Conservation (phyloP, 2,888 invertebrate genomes). For the Cactoblastis cactorum region DNA sequence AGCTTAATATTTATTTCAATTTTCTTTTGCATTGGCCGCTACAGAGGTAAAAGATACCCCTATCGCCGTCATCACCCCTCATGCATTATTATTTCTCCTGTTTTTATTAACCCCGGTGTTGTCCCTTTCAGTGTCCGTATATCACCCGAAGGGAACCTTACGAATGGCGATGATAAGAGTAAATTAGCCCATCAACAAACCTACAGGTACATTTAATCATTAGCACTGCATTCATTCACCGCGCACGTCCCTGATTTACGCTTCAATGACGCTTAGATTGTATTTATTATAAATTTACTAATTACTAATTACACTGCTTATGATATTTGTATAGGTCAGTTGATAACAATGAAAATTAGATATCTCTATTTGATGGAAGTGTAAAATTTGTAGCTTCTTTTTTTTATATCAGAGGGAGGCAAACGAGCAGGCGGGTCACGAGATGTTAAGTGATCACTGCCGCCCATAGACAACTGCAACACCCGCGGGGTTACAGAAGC, state of each 20-base stretch:
- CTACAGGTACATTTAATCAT: conserved; percentile 81
- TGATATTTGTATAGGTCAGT: too few species aligned
- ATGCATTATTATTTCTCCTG: conserved; percentile 30
- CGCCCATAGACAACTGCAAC: too few species aligned
- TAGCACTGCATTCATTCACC: background rate
- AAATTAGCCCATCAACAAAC: conserved; percentile 86
- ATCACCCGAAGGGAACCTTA: conserved; percentile 80
- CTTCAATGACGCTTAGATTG: conserved; percentile 10
- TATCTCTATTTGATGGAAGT: too few species aligned
- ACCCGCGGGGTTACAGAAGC: too few species aligned
- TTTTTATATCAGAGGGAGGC: too few species aligned
- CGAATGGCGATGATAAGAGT: conserved; percentile 83
- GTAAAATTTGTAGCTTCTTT: too few species aligned
- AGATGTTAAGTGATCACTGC: too few species aligned
- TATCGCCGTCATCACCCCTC: conserved; percentile 46
- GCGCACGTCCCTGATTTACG: background rate
- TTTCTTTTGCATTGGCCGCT: conserved; percentile 65
- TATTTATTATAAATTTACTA: background rate
- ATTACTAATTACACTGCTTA: background rate
- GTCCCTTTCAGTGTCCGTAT: conserved; percentile 81
- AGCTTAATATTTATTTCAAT: conserved; percentile 40
- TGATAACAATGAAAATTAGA: background rate
- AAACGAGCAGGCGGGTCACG: too few species aligned
- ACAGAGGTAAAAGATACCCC: conserved; percentile 67
- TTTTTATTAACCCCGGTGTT: conserved; percentile 71